Conservation (phyloP, 2,888 invertebrate species). For the Norana najaformis region DNA sequence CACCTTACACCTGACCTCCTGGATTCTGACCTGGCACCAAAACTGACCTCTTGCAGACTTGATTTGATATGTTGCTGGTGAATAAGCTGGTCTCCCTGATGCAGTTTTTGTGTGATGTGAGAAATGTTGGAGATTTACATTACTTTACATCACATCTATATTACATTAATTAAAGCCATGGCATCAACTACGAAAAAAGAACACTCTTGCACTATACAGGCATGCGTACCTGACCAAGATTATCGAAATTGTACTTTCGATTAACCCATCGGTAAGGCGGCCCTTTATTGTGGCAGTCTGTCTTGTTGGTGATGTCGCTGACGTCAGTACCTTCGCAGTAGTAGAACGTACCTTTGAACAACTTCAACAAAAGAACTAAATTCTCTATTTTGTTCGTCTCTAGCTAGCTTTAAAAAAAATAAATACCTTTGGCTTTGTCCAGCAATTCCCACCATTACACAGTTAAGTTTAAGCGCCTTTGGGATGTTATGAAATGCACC, state of each 20-base stretch:
- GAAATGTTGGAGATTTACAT: too few species aligned
- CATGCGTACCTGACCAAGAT: slow-evolving; percentile 77
- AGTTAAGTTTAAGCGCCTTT: not conserved
- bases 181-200: too few species aligned
- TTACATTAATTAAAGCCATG: too few species aligned
- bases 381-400: not conserved
- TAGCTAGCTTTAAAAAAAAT: not conserved
- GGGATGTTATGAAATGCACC: not conserved
- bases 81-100: too few species aligned
- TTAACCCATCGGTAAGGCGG: slow-evolving; percentile 86
- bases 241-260: slow-evolving; percentile 98
- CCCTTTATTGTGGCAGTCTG: slow-evolving; percentile 73
- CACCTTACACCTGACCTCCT: too few species aligned
- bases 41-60: too few species aligned
- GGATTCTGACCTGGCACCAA: too few species aligned
- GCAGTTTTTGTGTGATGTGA: too few species aligned
- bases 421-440: not conserved
- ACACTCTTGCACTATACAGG: not conserved
- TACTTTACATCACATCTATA: too few species aligned
- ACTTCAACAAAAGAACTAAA: slow-evolving; percentile 64
- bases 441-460: not conserved
- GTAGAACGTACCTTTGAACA: slow-evolving; percentile 97
- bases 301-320: slow-evolving; percentile 77
- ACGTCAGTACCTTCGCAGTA: slow-evolving; percentile 90
- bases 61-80: too few species aligned